phyloP scores from a whole-genome alignment of 2,888 invertebrate genomes.

The Leptothorax acervorum region DNA sequence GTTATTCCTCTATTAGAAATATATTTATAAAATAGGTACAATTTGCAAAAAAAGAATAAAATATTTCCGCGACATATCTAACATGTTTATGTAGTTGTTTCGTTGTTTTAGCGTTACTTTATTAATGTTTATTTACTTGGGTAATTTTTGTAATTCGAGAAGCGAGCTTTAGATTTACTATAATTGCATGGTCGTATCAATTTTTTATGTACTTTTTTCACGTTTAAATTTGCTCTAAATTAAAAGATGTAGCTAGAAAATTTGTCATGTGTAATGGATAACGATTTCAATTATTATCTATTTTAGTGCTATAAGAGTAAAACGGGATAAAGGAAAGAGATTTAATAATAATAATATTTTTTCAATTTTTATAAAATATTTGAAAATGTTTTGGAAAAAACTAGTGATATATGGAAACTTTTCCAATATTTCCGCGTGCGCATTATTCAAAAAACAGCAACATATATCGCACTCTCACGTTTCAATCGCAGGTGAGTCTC shows the following conservation, averaged over 20 bases:
- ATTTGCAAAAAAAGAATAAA: background rate
- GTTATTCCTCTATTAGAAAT: background rate
- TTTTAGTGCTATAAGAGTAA: background rate
- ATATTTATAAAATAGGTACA: background rate
- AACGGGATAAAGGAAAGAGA: background rate
- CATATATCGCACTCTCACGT: constrained; percentile 27
- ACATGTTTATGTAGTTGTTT: background rate
- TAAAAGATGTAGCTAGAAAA: background rate
- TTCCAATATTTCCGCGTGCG: constrained; percentile 28
- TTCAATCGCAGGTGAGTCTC: constrained; percentile 53
- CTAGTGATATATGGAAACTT: constrained; percentile 1
- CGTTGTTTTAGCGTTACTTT: background rate
- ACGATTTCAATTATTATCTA: constrained; percentile 2
- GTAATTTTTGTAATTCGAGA: background rate
- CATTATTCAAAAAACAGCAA: constrained; percentile 32
- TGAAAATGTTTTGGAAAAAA: constrained; percentile 7
- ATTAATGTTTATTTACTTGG: background rate
- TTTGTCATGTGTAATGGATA: background rate
- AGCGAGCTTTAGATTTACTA: background rate
- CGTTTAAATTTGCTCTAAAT: background rate
- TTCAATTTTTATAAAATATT: constrained; percentile 11
- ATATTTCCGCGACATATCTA: background rate
- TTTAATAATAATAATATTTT: background rate
- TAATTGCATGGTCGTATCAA: background rate
- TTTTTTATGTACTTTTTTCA: background rate